Base-by-base conservation (phyloP, 2,888 invertebrate species). In the Rhopalosiphum nymphaeae region DNA sequence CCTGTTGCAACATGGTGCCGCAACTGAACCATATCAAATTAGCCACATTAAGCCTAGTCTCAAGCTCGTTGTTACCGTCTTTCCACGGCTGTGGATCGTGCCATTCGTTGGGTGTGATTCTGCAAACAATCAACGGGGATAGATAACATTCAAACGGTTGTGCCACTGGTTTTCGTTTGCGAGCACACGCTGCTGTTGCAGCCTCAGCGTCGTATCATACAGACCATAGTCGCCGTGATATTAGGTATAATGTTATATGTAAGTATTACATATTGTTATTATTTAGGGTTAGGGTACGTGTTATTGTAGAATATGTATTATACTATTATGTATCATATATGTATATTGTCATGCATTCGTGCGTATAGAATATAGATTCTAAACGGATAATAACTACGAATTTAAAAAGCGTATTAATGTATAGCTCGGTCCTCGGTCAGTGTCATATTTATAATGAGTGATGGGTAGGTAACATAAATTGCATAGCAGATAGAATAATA, bases 11-110 rank as follows among this genome's bases (percentile, higher is more conserved):
- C 95, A 96, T 96, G 56, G 96, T 96, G 94, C 96, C 96, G 91
- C 96, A 96, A 94, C 96, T 96, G 95, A 97, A 97, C 97, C 97
- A 97, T 95, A 97, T 96, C 95, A 96, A 96, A 95, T 97, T 97
- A 92, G 96, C 96, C 95, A 97, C 95, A 46, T 96, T 96, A 96
- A 97, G 95, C 94, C 95, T 96, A 95, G 97, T 97, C 95, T 97
- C 96, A 94, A 97, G 96, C 57, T 96, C 96, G 94, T 96, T 96
- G 11, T 96, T 96, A 94, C 96, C 96, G 46, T 96, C 96, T 95
- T 96, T 96, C 95, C 96, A 96, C 7, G 96, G 96, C 95, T 96
- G 96, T 4, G 97, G 96, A 95, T 96, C 96, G 95, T 96, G 96
- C 96, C 96, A 96, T 95, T 97, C 97, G 95, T 96, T 96, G 1